phyloP scores from a whole-genome alignment of 2,797 vertebrate genomes.

The Falco peregrinus region DNA sequence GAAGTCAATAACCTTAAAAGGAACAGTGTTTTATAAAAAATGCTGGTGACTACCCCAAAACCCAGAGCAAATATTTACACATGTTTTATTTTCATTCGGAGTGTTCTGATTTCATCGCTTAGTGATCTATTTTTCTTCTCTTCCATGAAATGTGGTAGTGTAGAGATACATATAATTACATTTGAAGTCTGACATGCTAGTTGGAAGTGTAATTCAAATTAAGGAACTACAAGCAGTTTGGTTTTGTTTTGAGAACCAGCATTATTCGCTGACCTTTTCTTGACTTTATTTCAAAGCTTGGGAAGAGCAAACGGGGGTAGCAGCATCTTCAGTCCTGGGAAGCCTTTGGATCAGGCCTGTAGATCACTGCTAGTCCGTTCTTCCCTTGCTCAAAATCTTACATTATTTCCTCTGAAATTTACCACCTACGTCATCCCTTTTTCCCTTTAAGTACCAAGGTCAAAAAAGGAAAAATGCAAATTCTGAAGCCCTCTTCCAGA shows the following conservation, averaged over 20 bases:
- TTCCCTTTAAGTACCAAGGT: not conserved
- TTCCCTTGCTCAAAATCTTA: not conserved
- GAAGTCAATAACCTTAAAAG: conserved; percentile 13
- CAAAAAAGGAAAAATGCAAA: not conserved
- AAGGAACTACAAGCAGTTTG: not conserved
- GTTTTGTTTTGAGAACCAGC: not conserved
- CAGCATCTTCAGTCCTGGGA: not conserved
- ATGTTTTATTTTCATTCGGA: not conserved
- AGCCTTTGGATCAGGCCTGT: not conserved
- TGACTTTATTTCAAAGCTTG: not conserved
- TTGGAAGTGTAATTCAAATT: not conserved
- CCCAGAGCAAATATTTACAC: not conserved
- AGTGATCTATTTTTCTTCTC: not conserved
- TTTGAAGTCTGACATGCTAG: not conserved
- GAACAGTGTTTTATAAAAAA: not conserved
- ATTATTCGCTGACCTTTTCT: not conserved
- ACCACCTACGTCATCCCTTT: not conserved
- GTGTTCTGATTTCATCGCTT: not conserved
- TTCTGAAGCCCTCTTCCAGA: not conserved
- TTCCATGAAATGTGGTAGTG: not conserved
- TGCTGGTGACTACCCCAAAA: not conserved
- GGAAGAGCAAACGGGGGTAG: not conserved
- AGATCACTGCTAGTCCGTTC: not conserved
- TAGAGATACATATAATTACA: not conserved
- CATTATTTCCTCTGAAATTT: not conserved